Evolutionary conservation across 2,888 invertebrate species (phyloP), one percentile per base, ranked within the genome.

Genomic region (Coelinius sp.): DNA sequence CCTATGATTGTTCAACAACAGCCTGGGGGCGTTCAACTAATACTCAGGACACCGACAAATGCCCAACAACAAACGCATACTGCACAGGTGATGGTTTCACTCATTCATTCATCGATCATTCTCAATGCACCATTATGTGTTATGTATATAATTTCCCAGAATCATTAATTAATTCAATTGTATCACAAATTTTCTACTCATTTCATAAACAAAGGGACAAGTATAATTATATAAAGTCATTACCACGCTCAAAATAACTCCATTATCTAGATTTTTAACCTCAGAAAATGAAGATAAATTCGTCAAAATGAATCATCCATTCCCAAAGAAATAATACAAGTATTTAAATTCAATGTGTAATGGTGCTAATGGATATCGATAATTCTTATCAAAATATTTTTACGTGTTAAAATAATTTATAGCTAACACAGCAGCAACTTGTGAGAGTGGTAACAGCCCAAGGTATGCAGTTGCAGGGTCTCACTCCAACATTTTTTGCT

Each of bases 1-100:
- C 91, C 91, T 64, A 90, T 92, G 75, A 85, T 92, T 80, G 90
- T 92, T 74, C 92, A 92, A 79, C 92, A 91, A 81, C 91, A 91
- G 83, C 90, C 92, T 64, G 92, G 92, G 79, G 92, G 92, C 59
- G 92, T 94, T 69, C 94, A 94, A 84, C 90, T 94, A 76, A 93
- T 93, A 78, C 88, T 94, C 78, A 89, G 93, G 79, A 92, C 93
- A 71, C 92, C 92, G 70, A 89, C 92, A 70, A 85, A 84, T 78
- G 81, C 87, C 74, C 87, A 87, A 79, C 87, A 87, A 81, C 87
- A 87, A 86, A 86, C 87, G 73, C 87, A 88, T 83, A 86, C 87
- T 78, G 85, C 87, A 85, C 87, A 88, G 87, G 87, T 87, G 86
- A 87, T 81, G 87, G 87, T 87, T 81, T 85, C 85, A 85, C 82